Base-by-base conservation (phyloP, 2,113 vertebrate species). In the Xiphophorus maculatus region DNA sequence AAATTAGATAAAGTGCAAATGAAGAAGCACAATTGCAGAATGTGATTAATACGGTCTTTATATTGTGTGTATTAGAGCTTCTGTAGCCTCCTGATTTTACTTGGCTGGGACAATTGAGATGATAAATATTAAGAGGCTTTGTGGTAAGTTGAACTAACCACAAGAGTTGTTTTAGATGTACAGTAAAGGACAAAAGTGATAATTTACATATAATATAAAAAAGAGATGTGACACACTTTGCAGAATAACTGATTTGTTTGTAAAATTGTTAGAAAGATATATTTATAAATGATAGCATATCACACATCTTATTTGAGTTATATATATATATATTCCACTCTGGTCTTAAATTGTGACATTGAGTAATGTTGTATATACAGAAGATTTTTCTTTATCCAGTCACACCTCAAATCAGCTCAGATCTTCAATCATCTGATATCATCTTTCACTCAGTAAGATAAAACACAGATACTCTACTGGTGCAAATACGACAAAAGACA, bases 371-470 rank as follows among this genome's bases (percentile, higher is more conserved):
- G 70, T 68, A 58, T 27, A 27, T 70, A 32, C 29, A 15, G n/a
- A 54, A 35, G 51, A 70, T 28, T 40, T 77, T 28, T 15, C 30
- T 77, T 44, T 69, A 82, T 80, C 80, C 73, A 80, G 70, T 77
- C 83, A 84, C 73, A 84, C 76, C 73, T 70, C 25, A 73, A 78
- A 86, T 89, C 74, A 73, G 73, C 79, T 80, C 63, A 75, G 48
- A 51, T 42, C 75, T 68, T 75, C 79, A 79, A 77, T 83, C 73
- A 71, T 48, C 76, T 76, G 62, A 71, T 22, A 71, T 80, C 71
- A 60, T 67, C 66, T 58, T 42, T 54, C 9, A 7, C 32, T 48
- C 37, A 42, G 68, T 25, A 65, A 79, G 64, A 66, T 81, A 87
- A 84, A 81, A 44, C 51, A n/a, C 22, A 25, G 22, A 54, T n/a